A percentile compares a stretch with the other conserved stretches of the same genome.
These are phyloP conservation scores for Lacerta viridis DNA, from an alignment of 2,797 vertebrate genomes.

Conservation along the genomic window DNA sequence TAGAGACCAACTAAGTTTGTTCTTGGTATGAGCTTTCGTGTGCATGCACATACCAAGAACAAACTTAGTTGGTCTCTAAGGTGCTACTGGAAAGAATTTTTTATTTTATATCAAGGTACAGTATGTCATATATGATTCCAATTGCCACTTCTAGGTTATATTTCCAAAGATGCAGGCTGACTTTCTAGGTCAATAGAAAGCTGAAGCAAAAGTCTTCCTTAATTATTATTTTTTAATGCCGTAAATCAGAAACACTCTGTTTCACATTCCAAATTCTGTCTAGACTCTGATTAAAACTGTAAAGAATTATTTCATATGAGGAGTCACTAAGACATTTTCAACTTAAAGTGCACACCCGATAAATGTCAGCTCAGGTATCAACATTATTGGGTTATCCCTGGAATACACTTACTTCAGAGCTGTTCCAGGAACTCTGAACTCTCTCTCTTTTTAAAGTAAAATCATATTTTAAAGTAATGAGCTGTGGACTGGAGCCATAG, in stretches of 20 bases:
- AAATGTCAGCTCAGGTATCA: background rate
- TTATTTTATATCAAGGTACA: background rate
- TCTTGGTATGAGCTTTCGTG: too few relatives aligned
- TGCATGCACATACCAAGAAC: too few relatives aligned
- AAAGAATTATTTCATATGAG: background rate
- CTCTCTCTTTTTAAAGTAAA: background rate
- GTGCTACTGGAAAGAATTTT: too few relatives aligned
- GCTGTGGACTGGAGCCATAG: background rate
- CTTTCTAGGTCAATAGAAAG: background rate
- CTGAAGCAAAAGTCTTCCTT: background rate
- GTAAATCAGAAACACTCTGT: background rate
- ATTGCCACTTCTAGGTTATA: background rate
- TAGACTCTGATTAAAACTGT: background rate
- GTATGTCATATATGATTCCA: background rate
- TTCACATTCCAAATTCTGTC: background rate
- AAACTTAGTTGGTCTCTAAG: too few relatives aligned
- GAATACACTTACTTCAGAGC: background rate
- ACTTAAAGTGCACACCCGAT: background rate
- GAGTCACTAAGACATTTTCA: background rate
- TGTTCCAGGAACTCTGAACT: constrained; percentile 12
- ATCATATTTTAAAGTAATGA: constrained; percentile 26
- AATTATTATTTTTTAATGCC: too few relatives aligned
- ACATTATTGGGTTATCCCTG: background rate
- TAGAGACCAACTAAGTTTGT: too few relatives aligned
- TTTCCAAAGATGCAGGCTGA: background rate